phyloP scores from a whole-genome alignment of 35 echinoderm and acorn worm species.

The Hemicentrotus pulcherrimus region DNA sequence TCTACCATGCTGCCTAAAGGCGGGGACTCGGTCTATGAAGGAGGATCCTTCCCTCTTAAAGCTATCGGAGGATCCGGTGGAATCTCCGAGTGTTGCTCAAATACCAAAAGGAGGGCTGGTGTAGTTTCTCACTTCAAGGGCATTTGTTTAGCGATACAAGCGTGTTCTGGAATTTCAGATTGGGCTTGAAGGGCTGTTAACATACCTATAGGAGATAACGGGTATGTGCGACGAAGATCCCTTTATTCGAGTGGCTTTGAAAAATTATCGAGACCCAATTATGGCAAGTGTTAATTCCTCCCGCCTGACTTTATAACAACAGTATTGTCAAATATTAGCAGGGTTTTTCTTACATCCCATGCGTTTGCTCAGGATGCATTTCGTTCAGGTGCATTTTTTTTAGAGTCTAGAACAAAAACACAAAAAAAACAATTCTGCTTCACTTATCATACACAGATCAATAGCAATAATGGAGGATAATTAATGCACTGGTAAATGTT shows the following conservation, averaged over 20 bases:
- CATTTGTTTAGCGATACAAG: constrained; percentile 12
- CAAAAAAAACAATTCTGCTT: no score
- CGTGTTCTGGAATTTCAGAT: not conserved
- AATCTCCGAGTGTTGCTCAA: constrained; percentile 9
- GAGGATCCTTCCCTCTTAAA: not conserved
- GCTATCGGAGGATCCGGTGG: not conserved
- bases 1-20: not conserved
- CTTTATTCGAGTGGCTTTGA: not conserved
- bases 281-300: not conserved
- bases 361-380: not conserved
- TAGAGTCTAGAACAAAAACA: no score
- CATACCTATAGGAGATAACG: not conserved
- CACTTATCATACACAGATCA: no score
- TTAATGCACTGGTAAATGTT: no score
- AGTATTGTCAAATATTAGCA: not conserved
- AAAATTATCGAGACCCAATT: not conserved
- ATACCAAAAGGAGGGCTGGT: not conserved
- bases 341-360: not conserved
- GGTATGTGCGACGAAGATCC: not conserved
- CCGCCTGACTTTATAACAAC: not conserved
- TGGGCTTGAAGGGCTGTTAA: not conserved
- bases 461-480: no score
- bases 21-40: not conserved
- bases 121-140: constrained; percentile 8
- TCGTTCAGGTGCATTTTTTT: not conserved